phyloP scores from a whole-genome alignment of 2,797 vertebrate species.

The Anabas testudineus region DNA sequence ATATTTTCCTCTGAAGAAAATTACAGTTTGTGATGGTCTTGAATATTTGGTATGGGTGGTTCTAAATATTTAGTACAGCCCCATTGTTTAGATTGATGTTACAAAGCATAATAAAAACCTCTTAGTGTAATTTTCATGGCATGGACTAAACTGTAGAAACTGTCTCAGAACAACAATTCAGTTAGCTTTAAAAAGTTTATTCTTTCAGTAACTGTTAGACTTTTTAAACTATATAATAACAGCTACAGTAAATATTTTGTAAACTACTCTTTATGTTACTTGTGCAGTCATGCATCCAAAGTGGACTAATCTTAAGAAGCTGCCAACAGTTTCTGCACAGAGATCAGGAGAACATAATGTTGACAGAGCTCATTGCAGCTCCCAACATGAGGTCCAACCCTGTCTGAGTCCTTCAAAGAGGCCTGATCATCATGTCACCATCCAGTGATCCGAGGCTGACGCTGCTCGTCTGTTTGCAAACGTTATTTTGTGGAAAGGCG shows the following conservation, averaged over 20 bases:
- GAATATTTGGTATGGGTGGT: constrained; percentile 1
- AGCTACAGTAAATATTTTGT: background rate
- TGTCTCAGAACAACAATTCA: background rate
- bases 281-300: background rate
- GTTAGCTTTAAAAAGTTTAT: background rate
- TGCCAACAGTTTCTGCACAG: background rate
- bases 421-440: background rate
- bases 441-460: constrained; percentile 32
- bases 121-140: background rate
- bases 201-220: background rate
- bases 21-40: background rate
- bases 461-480: constrained; percentile 39
- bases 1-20: constrained; percentile 68
- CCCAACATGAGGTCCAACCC: background rate
- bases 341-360: too few species aligned
- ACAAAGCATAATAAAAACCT: background rate
- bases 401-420: background rate
- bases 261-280: background rate
- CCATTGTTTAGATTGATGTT: background rate
- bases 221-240: background rate
- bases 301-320: background rate
- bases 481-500: constrained; percentile 66
- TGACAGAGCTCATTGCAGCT: too few species aligned
- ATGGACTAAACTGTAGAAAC: too few species aligned
- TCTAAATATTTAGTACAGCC: background rate